A percentile compares a stretch with the other conserved stretches of the same genome.
phyloP scores from a whole-genome alignment of 2,888 invertebrate genomes.

The Meloe dianella region DNA sequence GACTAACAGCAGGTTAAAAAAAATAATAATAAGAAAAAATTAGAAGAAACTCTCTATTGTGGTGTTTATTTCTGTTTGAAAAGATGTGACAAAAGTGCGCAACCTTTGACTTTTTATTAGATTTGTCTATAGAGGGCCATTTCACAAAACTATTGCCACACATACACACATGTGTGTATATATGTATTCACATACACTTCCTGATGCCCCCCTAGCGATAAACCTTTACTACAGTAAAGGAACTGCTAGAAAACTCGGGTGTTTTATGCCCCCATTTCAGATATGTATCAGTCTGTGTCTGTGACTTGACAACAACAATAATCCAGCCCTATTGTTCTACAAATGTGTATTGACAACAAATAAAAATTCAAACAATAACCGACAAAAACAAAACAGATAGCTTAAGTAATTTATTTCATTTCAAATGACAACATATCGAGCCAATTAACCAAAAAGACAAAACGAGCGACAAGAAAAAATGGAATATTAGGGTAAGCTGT shows the following conservation, averaged over 20 bases:
- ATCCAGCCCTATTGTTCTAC: no score
- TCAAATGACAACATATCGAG: slow-evolving; percentile 52
- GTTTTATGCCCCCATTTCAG: slow-evolving; percentile 44
- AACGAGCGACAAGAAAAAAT: slow-evolving; percentile 52
- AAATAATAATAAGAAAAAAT: neutral
- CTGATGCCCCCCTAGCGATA: slow-evolving; percentile 39
- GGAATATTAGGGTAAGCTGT: slow-evolving; percentile 28
- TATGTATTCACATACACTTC: slow-evolving; percentile 33
- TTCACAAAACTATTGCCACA: slow-evolving; percentile 8
- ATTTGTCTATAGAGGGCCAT: slow-evolving; percentile 36
- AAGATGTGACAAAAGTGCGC: slow-evolving; percentile 26
- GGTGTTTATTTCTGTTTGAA: slow-evolving; percentile 25
- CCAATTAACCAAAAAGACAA: slow-evolving; percentile 53
- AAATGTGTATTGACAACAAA: neutral
- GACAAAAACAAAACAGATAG: neutral
- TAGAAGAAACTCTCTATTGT: slow-evolving; percentile 16
- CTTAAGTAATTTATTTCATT: slow-evolving; percentile 14
- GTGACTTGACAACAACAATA: neutral
- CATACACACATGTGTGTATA: no score
- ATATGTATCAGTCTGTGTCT: slow-evolving; percentile 38
- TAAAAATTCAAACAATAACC: neutral
- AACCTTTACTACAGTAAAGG: slow-evolving; percentile 35
- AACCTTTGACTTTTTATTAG: slow-evolving; percentile 46
- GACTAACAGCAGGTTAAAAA: slow-evolving; percentile 1
- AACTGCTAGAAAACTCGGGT: slow-evolving; percentile 40